These are phyloP conservation scores for Epirrhoe tristata DNA, from an alignment of 2,888 invertebrate genomes.

Conservation along the genomic window DNA sequence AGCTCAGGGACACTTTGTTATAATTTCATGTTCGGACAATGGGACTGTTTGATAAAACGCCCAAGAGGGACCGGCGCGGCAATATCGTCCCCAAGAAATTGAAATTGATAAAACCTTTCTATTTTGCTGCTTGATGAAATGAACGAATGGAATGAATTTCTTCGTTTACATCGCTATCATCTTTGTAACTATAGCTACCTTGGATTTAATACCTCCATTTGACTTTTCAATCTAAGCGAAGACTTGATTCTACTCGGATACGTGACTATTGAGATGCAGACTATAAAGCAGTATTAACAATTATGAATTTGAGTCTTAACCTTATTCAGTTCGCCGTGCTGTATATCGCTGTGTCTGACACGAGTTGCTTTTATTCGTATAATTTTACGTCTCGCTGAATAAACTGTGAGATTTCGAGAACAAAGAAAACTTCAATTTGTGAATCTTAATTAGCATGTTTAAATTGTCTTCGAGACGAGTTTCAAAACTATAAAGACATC, in stretches of 20 bases:
- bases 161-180: slow-evolving; percentile 26
- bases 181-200: slow-evolving; percentile 15
- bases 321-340: slow-evolving; percentile 50
- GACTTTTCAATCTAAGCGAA: slow-evolving; percentile 45
- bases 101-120: slow-evolving; percentile 45
- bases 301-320: slow-evolving; percentile 53
- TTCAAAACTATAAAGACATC: slow-evolving; percentile 50
- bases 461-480: slow-evolving; percentile 54
- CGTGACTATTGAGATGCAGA: slow-evolving; percentile 57
- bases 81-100: slow-evolving; percentile 36
- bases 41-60: slow-evolving; percentile 40
- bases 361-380: slow-evolving; percentile 70
- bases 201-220: slow-evolving; percentile 39
- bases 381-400: slow-evolving; percentile 72
- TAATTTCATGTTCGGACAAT: slow-evolving; percentile 45
- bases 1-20: slow-evolving; percentile 47
- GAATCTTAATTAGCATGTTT: slow-evolving; percentile 66
- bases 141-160: slow-evolving; percentile 33
- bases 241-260: slow-evolving; percentile 51
- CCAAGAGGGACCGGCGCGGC: slow-evolving; percentile 33
- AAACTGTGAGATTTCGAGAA: slow-evolving; percentile 64
- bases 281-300: slow-evolving; percentile 54
- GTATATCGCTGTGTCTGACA: slow-evolving; percentile 62
- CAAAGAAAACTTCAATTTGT: slow-evolving; percentile 69
- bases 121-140: slow-evolving; percentile 37